Percentiles rank a stretch among this genome's conserved stretches.
phyloP scores from a whole-genome alignment of 2,113 vertebrate genomes.

The Eretmochelys imbricata region DNA sequence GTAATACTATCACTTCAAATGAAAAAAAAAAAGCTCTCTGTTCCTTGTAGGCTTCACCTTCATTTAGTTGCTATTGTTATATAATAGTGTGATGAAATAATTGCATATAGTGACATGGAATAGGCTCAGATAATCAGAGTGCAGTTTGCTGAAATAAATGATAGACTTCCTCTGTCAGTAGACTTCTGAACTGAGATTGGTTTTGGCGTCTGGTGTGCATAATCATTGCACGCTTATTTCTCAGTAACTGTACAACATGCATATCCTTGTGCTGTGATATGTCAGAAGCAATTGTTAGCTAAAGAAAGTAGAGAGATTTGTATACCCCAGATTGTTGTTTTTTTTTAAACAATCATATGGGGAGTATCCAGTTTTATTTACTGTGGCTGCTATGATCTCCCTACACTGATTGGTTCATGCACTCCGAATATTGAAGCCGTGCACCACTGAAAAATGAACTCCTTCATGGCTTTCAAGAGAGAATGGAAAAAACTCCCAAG shows the following conservation, averaged over 20 bases:
- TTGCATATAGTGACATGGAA: not conserved
- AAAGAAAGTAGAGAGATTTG: not conserved
- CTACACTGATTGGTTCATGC: not conserved
- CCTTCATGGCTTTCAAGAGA: not conserved
- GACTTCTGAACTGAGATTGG: not conserved
- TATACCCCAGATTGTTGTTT: not conserved
- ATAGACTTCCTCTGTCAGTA: not conserved
- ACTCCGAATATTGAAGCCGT: not conserved
- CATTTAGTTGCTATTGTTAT: not conserved
- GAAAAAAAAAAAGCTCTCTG: not conserved
- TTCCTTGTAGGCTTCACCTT: not conserved
- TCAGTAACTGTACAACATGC: not conserved
- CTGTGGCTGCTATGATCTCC: accelerated
- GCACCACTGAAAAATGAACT: not conserved
- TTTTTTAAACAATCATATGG: not conserved
- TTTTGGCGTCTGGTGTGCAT: not conserved
- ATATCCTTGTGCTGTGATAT: not conserved
- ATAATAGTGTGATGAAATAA: not conserved
- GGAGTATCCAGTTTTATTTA: not conserved
- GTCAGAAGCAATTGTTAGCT: not conserved
- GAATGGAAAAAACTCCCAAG: not conserved
- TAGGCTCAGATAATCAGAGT: not conserved
- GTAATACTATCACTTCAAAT: not conserved
- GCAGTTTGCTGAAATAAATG: not conserved
- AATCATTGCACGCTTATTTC: not conserved